phyloP scores from a whole-genome alignment of 2,888 invertebrate species.

The Tupiocoris notatus region DNA sequence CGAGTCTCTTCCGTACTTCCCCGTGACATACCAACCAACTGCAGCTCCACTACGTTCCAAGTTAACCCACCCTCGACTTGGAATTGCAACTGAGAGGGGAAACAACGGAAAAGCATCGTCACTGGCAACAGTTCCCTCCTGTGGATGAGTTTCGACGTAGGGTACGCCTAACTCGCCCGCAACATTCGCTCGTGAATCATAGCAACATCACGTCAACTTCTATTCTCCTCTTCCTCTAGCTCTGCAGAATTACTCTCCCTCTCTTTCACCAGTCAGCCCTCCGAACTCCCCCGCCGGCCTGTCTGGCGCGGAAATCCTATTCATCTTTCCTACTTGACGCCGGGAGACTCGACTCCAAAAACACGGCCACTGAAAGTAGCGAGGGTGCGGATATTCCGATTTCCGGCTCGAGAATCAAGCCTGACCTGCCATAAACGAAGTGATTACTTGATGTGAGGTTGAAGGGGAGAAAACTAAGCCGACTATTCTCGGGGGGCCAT shows the following conservation, averaged over 20 bases:
- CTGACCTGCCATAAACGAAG: no score
- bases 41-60: neutral
- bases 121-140: neutral
- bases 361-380: no score
- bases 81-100: neutral
- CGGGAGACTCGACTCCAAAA: no score
- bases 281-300: neutral
- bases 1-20: constrained; percentile 22
- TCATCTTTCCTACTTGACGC: neutral
- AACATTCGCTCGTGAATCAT: neutral
- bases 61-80: neutral
- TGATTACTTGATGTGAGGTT: no score
- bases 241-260: neutral
- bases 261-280: neutral
- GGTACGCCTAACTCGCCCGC: neutral
- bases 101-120: neutral
- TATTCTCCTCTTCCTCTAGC: neutral
- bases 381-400: no score
- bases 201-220: neutral
- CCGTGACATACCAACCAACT: constrained; percentile 32
- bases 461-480: no score
- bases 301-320: neutral
- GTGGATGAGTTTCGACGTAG: neutral
- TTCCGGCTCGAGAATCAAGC: no score
- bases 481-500: no score